Conservation (phyloP, 2,888 invertebrate genomes). For the Acrobasis suavella region DNA sequence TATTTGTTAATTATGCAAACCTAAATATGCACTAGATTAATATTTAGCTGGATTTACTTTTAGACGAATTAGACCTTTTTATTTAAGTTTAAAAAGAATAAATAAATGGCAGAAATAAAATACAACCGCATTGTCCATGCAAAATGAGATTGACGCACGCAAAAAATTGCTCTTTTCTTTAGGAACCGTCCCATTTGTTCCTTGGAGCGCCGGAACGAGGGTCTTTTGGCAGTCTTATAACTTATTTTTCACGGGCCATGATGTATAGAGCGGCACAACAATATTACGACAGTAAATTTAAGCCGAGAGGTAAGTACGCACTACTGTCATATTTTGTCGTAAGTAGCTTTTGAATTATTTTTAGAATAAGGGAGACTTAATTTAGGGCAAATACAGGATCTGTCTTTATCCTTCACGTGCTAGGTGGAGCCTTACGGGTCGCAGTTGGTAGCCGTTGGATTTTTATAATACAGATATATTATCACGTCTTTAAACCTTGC, state of each 20-base stretch:
- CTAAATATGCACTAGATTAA: neutral
- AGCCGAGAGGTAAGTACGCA: conserved; percentile 20
- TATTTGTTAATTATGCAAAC: neutral
- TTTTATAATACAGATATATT: too few species aligned
- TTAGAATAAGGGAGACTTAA: neutral
- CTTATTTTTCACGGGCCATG: conserved; percentile 55
- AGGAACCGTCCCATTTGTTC: conserved; percentile 58
- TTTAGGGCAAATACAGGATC: neutral
- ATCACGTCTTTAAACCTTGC: too few species aligned
- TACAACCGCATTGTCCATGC: conserved; percentile 46
- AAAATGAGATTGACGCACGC: conserved; percentile 53
- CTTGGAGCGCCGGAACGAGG: conserved; percentile 51
- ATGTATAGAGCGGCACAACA: conserved; percentile 46
- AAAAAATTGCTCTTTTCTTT: conserved; percentile 61
- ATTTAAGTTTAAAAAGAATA: neutral
- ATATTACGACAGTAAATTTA: conserved; percentile 35
- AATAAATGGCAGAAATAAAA: conserved; percentile 31
- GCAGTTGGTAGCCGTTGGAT: too few species aligned
- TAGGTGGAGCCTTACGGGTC: too few species aligned
- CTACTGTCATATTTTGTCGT: conserved; percentile 14
- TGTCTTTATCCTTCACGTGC: too few species aligned
- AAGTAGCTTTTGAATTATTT: conserved; percentile 11
- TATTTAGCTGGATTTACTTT: too few species aligned
- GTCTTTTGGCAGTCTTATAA: conserved; percentile 56
- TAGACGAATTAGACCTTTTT: neutral